Evolutionary conservation across 2,797 vertebrate species (phyloP).

Genomic region (Clarias laeviceps): DNA sequence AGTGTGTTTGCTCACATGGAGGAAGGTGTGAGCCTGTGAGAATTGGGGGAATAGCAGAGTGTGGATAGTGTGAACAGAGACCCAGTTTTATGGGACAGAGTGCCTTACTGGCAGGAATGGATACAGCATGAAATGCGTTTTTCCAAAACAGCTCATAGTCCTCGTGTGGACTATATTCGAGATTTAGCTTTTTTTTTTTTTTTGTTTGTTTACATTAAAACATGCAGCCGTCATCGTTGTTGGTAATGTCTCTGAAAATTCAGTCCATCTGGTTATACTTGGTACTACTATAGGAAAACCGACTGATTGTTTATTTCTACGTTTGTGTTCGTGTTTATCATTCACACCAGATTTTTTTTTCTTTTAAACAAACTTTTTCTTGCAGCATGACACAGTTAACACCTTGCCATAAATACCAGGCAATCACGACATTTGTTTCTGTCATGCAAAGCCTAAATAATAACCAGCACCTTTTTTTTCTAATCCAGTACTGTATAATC

Average conservation of each 20-base stretch:
- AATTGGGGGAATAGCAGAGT: conserved; percentile 51
- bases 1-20: conserved; percentile 37
- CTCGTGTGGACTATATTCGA: neutral
- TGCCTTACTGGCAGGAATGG: conserved; percentile 78
- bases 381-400: neutral
- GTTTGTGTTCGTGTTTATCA: neutral
- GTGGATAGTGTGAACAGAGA: conserved; percentile 45
- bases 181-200: neutral
- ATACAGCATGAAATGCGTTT: conserved; percentile 62
- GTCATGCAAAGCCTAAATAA: neutral
- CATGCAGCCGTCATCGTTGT: conserved; percentile 16
- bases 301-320: too few species aligned
- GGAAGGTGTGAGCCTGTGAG: conserved; percentile 56
- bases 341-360: neutral
- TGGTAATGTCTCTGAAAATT: conserved; percentile 17
- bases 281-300: neutral
- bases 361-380: neutral
- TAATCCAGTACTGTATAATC: too few species aligned
- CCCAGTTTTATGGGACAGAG: conserved; percentile 70
- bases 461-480: neutral
- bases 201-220: conserved; percentile 19
- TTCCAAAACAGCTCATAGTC: conserved; percentile 5
- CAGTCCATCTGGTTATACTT: neutral
- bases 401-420: neutral
- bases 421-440: neutral